Percentiles rank a stretch among this genome's conserved stretches.
phyloP scores from a whole-genome alignment of 2,888 invertebrate species.

The Cybosia mesomella region DNA sequence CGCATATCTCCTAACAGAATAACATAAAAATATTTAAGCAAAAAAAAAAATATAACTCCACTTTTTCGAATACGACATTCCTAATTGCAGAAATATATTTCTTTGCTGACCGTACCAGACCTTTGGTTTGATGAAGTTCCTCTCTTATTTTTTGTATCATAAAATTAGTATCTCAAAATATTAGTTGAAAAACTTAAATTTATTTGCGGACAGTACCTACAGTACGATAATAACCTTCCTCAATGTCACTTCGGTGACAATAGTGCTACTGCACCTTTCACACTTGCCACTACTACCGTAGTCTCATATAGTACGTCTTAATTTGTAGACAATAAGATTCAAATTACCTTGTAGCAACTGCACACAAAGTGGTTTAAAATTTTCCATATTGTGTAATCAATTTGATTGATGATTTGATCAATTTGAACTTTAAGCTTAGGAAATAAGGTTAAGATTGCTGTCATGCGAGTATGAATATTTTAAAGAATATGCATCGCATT shows the following conservation, averaged over 20 bases:
- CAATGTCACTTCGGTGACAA: conserved; percentile 55
- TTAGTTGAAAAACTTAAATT: neutral
- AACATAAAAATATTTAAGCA: too few relatives aligned
- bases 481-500: conserved; percentile 11
- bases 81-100: too few relatives aligned
- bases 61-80: neutral
- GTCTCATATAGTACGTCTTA: conserved; percentile 15
- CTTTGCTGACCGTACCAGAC: too few relatives aligned
- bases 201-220: conserved; percentile 41
- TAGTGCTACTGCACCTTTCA: conserved; percentile 49
- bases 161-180: neutral
- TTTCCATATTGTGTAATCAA: neutral
- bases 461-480: conserved; percentile 17
- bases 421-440: conserved; percentile 9
- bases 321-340: fast-evolving
- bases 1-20: too few relatives aligned
- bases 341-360: conserved; percentile 8
- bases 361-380: conserved; percentile 8
- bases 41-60: neutral
- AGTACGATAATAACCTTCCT: conserved; percentile 45
- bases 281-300: conserved; percentile 18
- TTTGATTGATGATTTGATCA: too few relatives aligned
- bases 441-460: neutral
- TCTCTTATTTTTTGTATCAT: too few relatives aligned
- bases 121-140: too few relatives aligned